These are phyloP conservation scores for Synanthedon vespiformis DNA, from an alignment of 2,888 invertebrate genomes.

Conservation along the genomic window DNA sequence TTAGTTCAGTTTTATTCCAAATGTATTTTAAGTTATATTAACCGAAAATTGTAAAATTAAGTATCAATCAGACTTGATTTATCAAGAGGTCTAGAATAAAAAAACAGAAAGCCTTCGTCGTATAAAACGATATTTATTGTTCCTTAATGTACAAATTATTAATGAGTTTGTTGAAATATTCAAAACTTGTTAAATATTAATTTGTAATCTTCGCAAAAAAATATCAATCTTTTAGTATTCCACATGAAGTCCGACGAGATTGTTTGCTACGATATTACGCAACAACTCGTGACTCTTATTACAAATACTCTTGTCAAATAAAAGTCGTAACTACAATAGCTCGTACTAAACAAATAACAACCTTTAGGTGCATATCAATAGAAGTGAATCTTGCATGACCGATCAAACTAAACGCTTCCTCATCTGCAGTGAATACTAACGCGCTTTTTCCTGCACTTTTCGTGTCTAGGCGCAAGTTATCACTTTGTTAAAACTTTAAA, in stretches of 20 bases:
- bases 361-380: conserved; percentile 20
- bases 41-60: too few species aligned
- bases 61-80: too few species aligned
- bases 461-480: conserved; percentile 27
- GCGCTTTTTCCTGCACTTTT: conserved; percentile 43
- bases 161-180: too few species aligned
- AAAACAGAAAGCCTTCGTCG: too few species aligned
- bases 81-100: too few species aligned
- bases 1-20: too few species aligned
- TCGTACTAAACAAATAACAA: conserved; percentile 20
- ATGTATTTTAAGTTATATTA: too few species aligned
- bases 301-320: conserved; percentile 31
- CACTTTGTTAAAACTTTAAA: conserved; percentile 17
- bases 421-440: conserved; percentile 36
- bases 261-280: conserved; percentile 46
- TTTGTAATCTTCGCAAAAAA: conserved; percentile 5
- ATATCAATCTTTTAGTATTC: conserved; percentile 32
- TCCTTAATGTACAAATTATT: too few species aligned
- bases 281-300: conserved; percentile 67
- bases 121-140: too few species aligned
- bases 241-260: conserved; percentile 31
- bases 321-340: conserved; percentile 35
- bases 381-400: conserved; percentile 17
- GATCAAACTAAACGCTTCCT: conserved; percentile 18
- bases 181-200: too few species aligned